These are phyloP conservation scores for Halichoerus grypus DNA, from an alignment of 2,113 vertebrate genomes.

Conservation along the genomic window DNA sequence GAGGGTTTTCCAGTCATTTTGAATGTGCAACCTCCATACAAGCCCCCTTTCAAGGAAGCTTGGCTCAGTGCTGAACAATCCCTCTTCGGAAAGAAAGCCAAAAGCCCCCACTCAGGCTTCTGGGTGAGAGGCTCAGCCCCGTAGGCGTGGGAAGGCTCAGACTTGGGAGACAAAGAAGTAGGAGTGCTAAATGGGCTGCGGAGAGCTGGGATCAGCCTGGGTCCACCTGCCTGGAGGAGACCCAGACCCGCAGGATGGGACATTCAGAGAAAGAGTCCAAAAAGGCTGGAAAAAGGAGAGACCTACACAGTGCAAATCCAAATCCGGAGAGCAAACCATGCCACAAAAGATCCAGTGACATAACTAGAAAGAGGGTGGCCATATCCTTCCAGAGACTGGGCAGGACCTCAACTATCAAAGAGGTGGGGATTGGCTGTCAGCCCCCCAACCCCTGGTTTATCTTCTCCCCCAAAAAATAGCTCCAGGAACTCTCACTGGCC, in stretches of 20 bases:
- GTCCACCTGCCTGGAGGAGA: neutral
- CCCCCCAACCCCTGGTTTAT: neutral
- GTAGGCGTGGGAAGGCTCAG: conserved; percentile 58
- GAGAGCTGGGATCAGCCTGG: neutral
- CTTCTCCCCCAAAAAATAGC: neutral
- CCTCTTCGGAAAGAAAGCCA: conserved; percentile 61
- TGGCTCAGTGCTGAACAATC: conserved; percentile 66
- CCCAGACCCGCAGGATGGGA: neutral
- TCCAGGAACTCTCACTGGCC: neutral
- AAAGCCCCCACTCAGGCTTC: conserved; percentile 37
- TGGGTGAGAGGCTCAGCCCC: conserved; percentile 21
- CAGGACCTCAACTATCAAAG: neutral
- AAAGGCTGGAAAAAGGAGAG: neutral
- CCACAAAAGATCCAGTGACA: neutral
- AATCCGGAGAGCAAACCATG: neutral
- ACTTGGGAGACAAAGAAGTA: conserved; percentile 66
- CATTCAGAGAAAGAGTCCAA: neutral
- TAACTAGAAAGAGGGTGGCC: neutral
- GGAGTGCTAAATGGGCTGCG: neutral
- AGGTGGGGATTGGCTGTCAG: neutral
- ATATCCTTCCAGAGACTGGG: neutral
- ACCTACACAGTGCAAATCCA: neutral
- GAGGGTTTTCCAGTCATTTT: conserved; percentile 79
- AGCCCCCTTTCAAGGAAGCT: conserved; percentile 59
- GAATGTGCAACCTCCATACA: conserved; percentile 73